phyloP scores from a whole-genome alignment of 2,888 invertebrate genomes.

The Xanthia togata region DNA sequence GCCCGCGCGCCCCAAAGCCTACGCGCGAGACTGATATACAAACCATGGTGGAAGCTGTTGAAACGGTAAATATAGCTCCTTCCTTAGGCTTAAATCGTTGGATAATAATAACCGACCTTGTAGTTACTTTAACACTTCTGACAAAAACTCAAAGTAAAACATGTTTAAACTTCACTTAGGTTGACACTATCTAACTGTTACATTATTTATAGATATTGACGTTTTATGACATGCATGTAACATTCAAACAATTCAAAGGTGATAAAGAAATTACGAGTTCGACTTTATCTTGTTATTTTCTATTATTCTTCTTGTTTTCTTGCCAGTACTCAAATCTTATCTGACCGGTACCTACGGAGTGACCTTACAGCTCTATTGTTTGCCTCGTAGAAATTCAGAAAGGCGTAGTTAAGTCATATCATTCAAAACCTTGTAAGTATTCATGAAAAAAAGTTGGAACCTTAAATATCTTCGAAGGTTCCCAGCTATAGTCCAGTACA shows the following conservation, averaged over 20 bases:
- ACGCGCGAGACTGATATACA: slow-evolving; percentile 71
- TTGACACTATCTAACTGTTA: background rate
- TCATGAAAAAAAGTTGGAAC: background rate
- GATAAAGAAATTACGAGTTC: background rate
- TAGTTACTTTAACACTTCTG: background rate
- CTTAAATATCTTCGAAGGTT: background rate
- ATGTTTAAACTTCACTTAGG: background rate
- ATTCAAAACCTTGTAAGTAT: background rate
- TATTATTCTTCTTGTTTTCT: background rate
- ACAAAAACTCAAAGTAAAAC: background rate
- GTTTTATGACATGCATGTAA: background rate
- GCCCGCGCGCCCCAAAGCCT: slow-evolving; percentile 15
- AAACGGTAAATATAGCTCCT: slow-evolving; percentile 63
- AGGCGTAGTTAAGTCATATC: background rate
- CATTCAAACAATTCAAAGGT: background rate
- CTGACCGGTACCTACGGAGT: background rate
- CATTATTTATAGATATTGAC: background rate
- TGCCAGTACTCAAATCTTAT: background rate
- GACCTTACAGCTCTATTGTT: background rate
- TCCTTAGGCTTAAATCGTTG: background rate
- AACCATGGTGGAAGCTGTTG: slow-evolving; percentile 82
- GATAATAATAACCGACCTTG: background rate
- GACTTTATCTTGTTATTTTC: background rate
- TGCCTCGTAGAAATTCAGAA: background rate
- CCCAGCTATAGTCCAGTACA: no score